A percentile compares a stretch with the other conserved stretches of the same genome.
Evolutionary conservation across 2,113 vertebrate genomes (phyloP).

Genomic region (Motacilla tschutschensis): DNA sequence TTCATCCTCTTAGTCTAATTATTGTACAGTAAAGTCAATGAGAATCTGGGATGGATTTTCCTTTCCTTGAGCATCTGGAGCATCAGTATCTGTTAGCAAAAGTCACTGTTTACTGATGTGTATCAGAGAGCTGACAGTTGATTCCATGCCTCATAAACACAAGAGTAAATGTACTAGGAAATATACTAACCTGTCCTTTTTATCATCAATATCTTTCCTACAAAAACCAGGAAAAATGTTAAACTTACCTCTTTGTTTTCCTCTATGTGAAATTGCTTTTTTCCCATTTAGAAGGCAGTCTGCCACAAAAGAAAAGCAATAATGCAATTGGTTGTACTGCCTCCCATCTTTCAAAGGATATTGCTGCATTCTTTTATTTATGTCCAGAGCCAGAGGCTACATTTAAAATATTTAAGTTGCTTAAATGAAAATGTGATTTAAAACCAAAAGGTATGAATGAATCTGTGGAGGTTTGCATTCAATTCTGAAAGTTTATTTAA

Average conservation of each 20-base stretch:
- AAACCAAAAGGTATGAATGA: conserved; percentile 42
- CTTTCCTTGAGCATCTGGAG: conserved; percentile 16
- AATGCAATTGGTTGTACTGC: neutral
- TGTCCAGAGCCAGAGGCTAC: neutral
- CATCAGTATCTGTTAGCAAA: conserved; percentile 5
- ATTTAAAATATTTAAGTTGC: conserved; percentile 62
- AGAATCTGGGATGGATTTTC: neutral
- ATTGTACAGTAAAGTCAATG: neutral
- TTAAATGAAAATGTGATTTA: conserved; percentile 46
- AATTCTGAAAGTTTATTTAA: neutral
- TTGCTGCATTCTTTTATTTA: conserved; percentile 46
- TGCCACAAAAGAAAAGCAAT: conserved; percentile 18
- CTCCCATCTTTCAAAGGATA: conserved; percentile 39
- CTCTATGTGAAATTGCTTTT: conserved; percentile 25
- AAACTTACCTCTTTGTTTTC: conserved; percentile 36
- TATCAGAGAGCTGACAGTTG: conserved; percentile 35
- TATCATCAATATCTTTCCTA: conserved; percentile 42
- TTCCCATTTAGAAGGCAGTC: neutral
- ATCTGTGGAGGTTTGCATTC: neutral
- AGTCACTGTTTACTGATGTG: conserved; percentile 30
- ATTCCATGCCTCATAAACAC: conserved; percentile 38
- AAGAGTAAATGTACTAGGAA: conserved; percentile 45
- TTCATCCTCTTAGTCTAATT: neutral
- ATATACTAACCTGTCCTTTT: conserved; percentile 59
- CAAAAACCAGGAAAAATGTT: conserved; percentile 31